Evolutionary conservation across 2,113 vertebrate genomes (phyloP).

Genomic region (Semnornis frantzii): DNA sequence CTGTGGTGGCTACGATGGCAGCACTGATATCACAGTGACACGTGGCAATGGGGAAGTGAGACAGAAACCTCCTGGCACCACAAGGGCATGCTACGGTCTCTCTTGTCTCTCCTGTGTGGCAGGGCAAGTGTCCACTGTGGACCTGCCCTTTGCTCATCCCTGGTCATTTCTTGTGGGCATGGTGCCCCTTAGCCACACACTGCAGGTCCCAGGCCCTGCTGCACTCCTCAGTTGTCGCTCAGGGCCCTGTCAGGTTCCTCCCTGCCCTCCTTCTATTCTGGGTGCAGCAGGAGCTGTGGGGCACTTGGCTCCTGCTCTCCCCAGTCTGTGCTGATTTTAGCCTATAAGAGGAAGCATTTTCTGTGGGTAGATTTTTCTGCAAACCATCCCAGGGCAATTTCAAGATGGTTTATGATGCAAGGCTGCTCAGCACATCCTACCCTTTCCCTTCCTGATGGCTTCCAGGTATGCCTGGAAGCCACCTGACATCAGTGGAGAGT

Average conservation of each 20-base stretch:
- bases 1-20: background rate
- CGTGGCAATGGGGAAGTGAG: background rate
- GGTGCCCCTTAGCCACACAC: too few relatives aligned
- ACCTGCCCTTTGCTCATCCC: background rate
- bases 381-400: background rate
- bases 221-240: fast-evolving
- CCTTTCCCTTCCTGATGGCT: background rate
- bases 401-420: background rate
- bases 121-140: fast-evolving
- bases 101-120: background rate
- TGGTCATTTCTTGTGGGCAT: too few relatives aligned
- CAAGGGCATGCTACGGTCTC: background rate
- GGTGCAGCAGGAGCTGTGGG: fast-evolving
- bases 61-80: background rate
- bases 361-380: too few relatives aligned
- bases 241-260: fast-evolving
- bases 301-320: background rate
- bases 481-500: fast-evolving
- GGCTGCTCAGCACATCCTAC: background rate
- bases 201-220: background rate
- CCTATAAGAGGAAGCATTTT: background rate
- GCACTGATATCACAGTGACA: background rate
- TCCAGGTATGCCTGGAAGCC: background rate
- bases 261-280: background rate
- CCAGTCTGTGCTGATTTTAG: background rate